phyloP scores from a whole-genome alignment of 2,888 invertebrate genomes.

The Drosophila ochracea region DNA sequence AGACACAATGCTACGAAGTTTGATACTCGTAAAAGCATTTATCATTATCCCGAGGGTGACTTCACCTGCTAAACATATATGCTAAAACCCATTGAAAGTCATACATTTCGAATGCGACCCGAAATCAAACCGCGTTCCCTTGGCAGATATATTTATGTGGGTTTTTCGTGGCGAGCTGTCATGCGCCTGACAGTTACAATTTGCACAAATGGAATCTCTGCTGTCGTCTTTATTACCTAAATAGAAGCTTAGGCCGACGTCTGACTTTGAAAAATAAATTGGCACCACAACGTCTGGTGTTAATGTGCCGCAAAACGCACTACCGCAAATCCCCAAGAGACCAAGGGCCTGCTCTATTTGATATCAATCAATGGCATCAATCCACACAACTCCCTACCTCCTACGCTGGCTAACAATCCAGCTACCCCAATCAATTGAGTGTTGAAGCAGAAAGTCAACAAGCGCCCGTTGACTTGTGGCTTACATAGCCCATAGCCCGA shows the following conservation, averaged over 20 bases:
- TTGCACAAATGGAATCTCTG: constrained; percentile 60
- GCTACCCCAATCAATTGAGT: constrained; percentile 65
- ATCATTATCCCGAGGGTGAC: constrained; percentile 39
- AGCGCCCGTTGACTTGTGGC: constrained; percentile 36
- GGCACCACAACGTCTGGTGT: constrained; percentile 47
- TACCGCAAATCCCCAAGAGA: constrained; percentile 55
- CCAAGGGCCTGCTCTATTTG: constrained; percentile 45
- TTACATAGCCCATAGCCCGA: constrained; percentile 8
- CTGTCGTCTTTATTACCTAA: constrained; percentile 46
- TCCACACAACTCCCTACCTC: constrained; percentile 28
- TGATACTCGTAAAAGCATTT: constrained; percentile 50
- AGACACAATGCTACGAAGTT: constrained; percentile 29
- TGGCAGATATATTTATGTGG: constrained; percentile 28
- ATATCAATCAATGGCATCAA: constrained; percentile 69
- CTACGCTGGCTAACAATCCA: constrained; percentile 24
- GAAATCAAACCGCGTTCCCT: constrained; percentile 9
- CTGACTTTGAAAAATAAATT: constrained; percentile 55
- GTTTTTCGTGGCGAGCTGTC: constrained; percentile 25
- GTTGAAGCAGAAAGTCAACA: constrained; percentile 59
- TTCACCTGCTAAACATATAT: constrained; percentile 44
- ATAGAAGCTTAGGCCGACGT: constrained; percentile 26
- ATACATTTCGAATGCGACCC: constrained; percentile 2
- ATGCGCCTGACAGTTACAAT: constrained; percentile 64
- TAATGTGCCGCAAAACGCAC: constrained; percentile 48
- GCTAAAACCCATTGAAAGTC: constrained; percentile 34